These are phyloP conservation scores for Spinus olivaceus DNA, from an alignment of 2,797 vertebrate genomes.

Conservation along the genomic window DNA sequence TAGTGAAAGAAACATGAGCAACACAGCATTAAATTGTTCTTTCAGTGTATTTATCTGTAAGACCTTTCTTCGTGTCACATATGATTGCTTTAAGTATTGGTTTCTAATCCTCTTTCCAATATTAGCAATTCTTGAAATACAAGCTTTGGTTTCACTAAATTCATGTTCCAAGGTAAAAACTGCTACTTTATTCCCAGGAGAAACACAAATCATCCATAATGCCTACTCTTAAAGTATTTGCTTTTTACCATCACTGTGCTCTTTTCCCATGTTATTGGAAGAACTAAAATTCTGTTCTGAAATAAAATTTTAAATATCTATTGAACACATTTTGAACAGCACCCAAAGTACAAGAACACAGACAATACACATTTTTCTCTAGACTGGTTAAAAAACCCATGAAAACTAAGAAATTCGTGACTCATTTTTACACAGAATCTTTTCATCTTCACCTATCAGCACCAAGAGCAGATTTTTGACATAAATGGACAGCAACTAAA, in stretches of 20 bases:
- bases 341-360: background rate
- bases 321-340: background rate
- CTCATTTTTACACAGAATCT: background rate
- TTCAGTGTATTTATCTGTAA: background rate
- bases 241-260: background rate
- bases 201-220: background rate
- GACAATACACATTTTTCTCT: background rate
- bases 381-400: background rate
- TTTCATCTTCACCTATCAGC: background rate
- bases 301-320: background rate
- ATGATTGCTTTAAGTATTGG: background rate
- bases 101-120: background rate
- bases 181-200: background rate
- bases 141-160: background rate
- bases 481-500: background rate
- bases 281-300: background rate
- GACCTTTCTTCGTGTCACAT: background rate
- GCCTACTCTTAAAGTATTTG: background rate
- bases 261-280: background rate
- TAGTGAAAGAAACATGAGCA: background rate
- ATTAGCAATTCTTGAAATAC: background rate
- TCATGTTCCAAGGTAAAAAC: background rate
- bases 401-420: background rate
- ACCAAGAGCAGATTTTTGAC: background rate
- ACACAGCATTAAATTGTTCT: background rate